Percentiles rank a stretch among this genome's conserved stretches.
These are phyloP conservation scores for Polyergus mexicanus DNA, from an alignment of 1,140 invertebrate species.

Conservation along the genomic window DNA sequence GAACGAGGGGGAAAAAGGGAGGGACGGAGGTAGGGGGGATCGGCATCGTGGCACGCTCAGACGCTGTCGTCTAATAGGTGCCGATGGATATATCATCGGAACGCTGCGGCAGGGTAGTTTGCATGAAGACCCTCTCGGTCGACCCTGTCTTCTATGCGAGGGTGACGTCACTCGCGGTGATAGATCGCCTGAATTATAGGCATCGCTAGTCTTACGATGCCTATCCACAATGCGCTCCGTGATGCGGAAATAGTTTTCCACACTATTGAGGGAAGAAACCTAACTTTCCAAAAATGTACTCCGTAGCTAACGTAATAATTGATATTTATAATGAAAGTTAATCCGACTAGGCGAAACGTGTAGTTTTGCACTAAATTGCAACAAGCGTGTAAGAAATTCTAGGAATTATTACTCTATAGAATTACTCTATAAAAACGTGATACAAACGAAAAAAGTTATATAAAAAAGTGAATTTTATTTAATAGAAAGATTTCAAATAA, in stretches of 20 bases:
- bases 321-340: neutral
- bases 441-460: no score
- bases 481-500: no score
- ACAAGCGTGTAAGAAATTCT: neutral
- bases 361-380: neutral
- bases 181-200: constrained; percentile 76
- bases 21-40: no score
- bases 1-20: constrained; percentile 36
- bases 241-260: constrained; percentile 53
- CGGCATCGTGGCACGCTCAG: constrained; percentile 72
- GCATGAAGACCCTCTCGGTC: constrained; percentile 70
- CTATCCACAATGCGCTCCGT: neutral
- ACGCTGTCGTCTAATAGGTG: constrained; percentile 79
- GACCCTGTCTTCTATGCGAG: constrained; percentile 50
- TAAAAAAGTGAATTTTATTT: no score
- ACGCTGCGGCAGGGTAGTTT: constrained; percentile 70
- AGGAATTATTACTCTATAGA: neutral
- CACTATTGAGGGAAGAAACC: no score
- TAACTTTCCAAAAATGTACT: constrained; percentile 11
- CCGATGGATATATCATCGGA: constrained; percentile 78
- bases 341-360: neutral
- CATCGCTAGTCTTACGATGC: constrained; percentile 50
- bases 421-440: no score
- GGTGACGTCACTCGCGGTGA: constrained; percentile 71
- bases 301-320: constrained; percentile 12